Evolutionary conservation across 2,888 invertebrate genomes (phyloP).

Genomic region (Limnephilus lunatus): DNA sequence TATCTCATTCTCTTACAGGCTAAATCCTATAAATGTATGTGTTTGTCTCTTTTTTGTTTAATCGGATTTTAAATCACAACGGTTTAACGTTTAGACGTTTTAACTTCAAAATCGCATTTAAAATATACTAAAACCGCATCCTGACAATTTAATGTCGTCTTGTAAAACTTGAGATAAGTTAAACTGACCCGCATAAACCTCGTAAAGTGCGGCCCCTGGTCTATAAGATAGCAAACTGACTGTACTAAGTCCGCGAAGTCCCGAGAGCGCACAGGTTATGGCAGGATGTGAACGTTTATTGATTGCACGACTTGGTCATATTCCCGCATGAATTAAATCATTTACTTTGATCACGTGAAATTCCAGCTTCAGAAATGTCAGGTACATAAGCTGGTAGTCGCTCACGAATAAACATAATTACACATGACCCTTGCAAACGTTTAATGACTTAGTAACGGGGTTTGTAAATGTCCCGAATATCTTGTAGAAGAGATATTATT

Average conservation of each 20-base stretch:
- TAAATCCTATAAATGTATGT: too few species aligned
- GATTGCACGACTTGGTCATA: neutral
- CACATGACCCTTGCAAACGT: neutral
- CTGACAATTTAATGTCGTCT: too few species aligned
- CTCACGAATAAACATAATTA: neutral
- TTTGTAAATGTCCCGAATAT: neutral
- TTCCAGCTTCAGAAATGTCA: neutral
- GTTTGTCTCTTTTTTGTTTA: too few species aligned
- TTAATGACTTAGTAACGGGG: neutral
- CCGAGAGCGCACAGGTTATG: neutral
- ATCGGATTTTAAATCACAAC: too few species aligned
- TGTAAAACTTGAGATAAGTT: too few species aligned
- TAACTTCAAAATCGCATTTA: too few species aligned
- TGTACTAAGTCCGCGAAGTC: neutral
- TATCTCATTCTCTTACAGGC: too few species aligned
- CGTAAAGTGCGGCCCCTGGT: too few species aligned
- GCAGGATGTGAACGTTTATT: neutral
- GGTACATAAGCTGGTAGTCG: neutral
- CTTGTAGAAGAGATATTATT: neutral
- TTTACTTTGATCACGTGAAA: neutral
- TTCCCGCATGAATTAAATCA: slow-evolving; percentile 17
- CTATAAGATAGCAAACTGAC: neutral
- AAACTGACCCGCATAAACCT: too few species aligned
- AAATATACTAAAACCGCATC: too few species aligned
- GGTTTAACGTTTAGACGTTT: too few species aligned